Conservation (phyloP, 2,113 vertebrate genomes). For the Otis tarda region DNA sequence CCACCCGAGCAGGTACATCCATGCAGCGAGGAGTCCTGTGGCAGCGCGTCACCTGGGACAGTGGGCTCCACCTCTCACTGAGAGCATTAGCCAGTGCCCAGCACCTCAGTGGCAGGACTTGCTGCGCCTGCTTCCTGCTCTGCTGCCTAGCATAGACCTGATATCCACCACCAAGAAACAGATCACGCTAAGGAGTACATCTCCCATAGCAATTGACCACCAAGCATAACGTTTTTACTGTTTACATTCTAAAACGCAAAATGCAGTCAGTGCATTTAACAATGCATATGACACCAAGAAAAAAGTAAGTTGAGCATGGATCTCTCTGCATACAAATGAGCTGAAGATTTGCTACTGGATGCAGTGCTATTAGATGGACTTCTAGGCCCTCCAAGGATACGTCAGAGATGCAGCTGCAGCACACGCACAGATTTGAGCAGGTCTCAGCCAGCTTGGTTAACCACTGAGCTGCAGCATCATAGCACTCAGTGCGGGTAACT, state of each 20-base stretch:
- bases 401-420: background rate
- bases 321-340: background rate
- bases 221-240: background rate
- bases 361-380: background rate
- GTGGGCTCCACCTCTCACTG: rapidly evolving
- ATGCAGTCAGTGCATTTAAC: background rate
- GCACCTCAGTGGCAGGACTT: background rate
- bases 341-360: background rate
- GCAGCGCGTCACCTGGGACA: rapidly evolving
- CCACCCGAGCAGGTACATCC: background rate
- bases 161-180: background rate
- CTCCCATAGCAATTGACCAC: background rate
- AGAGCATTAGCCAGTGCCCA: background rate
- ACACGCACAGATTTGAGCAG: background rate
- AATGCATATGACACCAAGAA: background rate
- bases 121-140: background rate
- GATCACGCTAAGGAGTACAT: rapidly evolving
- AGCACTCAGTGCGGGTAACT: background rate
- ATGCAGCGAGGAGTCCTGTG: background rate
- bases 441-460: background rate
- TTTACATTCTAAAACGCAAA: background rate
- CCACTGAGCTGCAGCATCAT: background rate
- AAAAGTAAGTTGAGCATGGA: background rate
- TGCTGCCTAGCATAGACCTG: background rate
- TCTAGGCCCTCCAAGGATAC: background rate